Conservation (phyloP, 2,888 invertebrate genomes). For the Drosophila setosimentum region DNA sequence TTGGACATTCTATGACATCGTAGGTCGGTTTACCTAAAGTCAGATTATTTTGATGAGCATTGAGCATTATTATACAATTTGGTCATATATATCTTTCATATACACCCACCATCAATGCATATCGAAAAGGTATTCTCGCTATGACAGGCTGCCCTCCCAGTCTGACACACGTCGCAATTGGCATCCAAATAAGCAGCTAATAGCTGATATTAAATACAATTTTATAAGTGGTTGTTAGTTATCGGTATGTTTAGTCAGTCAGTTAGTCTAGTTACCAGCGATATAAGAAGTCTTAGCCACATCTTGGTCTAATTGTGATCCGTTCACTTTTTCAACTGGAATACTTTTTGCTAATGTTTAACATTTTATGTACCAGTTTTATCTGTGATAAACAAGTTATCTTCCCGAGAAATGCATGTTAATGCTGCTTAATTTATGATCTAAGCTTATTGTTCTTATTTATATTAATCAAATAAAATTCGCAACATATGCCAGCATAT, state of each 20-base stretch:
- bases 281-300: slow-evolving; percentile 44
- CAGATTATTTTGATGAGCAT: neutral
- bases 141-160: slow-evolving; percentile 55
- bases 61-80: neutral
- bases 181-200: slow-evolving; percentile 39
- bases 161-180: slow-evolving; percentile 56
- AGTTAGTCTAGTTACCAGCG: slow-evolving; percentile 53
- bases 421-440: slow-evolving; percentile 6
- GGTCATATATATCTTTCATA: neutral
- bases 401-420: slow-evolving; percentile 9
- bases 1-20: slow-evolving; percentile 44
- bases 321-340: slow-evolving; percentile 31
- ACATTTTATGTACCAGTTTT: slow-evolving; percentile 25
- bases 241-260: neutral
- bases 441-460: neutral
- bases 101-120: slow-evolving; percentile 50
- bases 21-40: slow-evolving; percentile 37
- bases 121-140: slow-evolving; percentile 55
- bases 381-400: slow-evolving; percentile 27
- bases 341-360: neutral
- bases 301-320: slow-evolving; percentile 22
- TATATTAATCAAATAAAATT: neutral
- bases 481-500: neutral
- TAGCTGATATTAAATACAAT: slow-evolving; percentile 31
- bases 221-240: neutral